Evolutionary conservation across 1,140 invertebrate genomes (phyloP), one percentile per base, ranked within the genome.

Genomic region (Lucilia cuprina): DNA sequence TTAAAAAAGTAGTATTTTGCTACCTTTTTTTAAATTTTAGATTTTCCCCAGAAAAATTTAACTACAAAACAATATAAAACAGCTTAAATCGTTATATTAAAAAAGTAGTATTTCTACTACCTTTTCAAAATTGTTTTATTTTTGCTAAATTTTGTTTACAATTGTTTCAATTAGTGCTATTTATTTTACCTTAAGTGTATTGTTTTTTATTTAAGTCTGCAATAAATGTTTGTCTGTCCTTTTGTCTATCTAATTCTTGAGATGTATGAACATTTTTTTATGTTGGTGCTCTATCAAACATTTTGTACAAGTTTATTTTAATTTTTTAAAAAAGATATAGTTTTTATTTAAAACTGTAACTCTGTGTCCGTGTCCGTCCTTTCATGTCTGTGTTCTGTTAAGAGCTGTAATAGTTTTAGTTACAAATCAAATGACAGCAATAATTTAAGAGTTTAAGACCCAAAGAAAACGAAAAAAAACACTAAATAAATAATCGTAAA

Each of bases 371-470:
- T 41, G 5, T n/a, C 50, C 13, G 50, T 14, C 17, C 13, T 55
- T 13, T 25, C 25, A 30, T 21, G 65, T 70, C 7, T 8, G 5
- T 70, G n/a, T 19, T 65, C 7, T 10, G 41, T 41, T 41, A 41
- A 41, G 41, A 41, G 41, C 41, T 70, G 19, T 70, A 70, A 70
- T 70, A 70, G n/a, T 70, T 70, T 70, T 21, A 70, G 19, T 80
- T 47, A 25, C 41, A 80, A 80, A 80, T 80, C 77, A 80, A 80
- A 80, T 49, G 77, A 49, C 77, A 80, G 77, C 41, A 47, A 80
- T 80, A 80, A 80, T 80, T 80, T 80, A 49, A 80, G 47, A 49
- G 77, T 77, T 77, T 77, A n/a, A 17, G 17, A 70, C 65, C 21
- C n/a, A 5, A 55, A 41, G 41, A 41, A 55, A 55, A 55, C 50